Evolutionary conservation across 2,888 invertebrate genomes (phyloP), one percentile per base, ranked within the genome.

Genomic region (Lepidocyrtinus sp.): DNA sequence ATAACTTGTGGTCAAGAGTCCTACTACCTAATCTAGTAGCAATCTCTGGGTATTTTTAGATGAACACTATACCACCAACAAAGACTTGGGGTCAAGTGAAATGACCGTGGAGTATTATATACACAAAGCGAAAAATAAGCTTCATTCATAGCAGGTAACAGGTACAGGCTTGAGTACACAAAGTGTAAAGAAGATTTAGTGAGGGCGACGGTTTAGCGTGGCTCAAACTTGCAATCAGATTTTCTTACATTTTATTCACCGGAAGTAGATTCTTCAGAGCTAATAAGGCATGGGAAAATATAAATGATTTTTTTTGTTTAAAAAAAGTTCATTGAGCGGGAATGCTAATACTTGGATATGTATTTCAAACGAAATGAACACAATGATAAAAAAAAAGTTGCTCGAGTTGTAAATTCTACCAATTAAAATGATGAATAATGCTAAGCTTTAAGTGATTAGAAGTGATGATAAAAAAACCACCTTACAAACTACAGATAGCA

Each of bases 221-320:
- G n/a, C n/a, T n/a, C n/a, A n/a, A n/a, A n/a, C n/a, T n/a, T n/a
- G n/a, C n/a, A n/a, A n/a, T n/a, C n/a, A n/a, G n/a, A n/a, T n/a
- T n/a, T n/a, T 36, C 36, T 36, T 36, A 12, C 15, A 50, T 7
- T 50, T n/a, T 12, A 12, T 12, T 50, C 50, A 50, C 50, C 50
- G 50, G 50, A 50, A 50, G 15, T 17, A 50, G 50, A 50, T n/a
- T 50, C 15, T 12, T 15, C 50, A 12, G 17, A 12, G 15, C 50
- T 50, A 50, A 50, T 50, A 50, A 50, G 17, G 15, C 50, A 50
- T 50, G 50, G 50, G 50, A 50, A 50, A 50, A 50, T 50, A 50
- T 12, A 50, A 50, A 50, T 50, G 12, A 15, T 12, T 12, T 50
- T 2, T 50, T 50, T 12, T 2, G 2, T 50, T 50, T 15, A 50